Conservation (phyloP, 1,140 invertebrate species). For the Brachionus plicatilis region DNA sequence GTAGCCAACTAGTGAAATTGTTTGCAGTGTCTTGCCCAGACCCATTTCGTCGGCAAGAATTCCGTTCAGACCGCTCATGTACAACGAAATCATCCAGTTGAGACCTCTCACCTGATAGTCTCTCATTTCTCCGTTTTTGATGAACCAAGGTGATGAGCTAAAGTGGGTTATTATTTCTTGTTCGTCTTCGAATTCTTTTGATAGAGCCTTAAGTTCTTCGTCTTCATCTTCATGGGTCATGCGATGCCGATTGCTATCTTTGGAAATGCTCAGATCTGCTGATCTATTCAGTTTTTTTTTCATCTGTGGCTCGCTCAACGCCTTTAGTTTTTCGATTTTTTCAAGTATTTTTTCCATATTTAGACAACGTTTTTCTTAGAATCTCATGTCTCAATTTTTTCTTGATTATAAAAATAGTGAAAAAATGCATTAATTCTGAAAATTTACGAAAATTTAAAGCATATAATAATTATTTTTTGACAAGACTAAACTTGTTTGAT, state of each 20-base stretch:
- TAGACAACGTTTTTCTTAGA: background rate
- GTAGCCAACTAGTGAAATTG: conserved; percentile 94
- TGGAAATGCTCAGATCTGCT: background rate
- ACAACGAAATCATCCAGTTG: conserved; percentile 90
- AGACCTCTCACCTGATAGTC: conserved; percentile 98
- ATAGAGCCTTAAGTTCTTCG: conserved; percentile 87
- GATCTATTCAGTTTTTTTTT: background rate
- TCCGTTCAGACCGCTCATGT: conserved; percentile 98
- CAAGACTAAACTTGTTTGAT: too few species aligned
- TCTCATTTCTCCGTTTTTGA: conserved; percentile 76
- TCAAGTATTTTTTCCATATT: conserved; percentile 43
- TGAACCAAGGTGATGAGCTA: background rate
- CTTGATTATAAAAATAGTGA: too few species aligned
- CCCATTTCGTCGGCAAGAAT: conserved; percentile 99
- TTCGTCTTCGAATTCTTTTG: conserved; percentile 61
- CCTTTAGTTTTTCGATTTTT: conserved; percentile 30
- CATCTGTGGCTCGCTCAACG: background rate
- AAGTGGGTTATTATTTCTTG: conserved; percentile 57
- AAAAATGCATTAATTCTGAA: too few species aligned
- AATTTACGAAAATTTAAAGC: too few species aligned
- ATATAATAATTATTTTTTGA: too few species aligned
- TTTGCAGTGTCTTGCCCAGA: conserved; percentile 97
- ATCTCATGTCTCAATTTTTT: too few species aligned
- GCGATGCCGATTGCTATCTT: conserved; percentile 79
- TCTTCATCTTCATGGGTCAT: conserved; percentile 99